A percentile compares a stretch with the other conserved stretches of the same genome.
These are phyloP conservation scores for Benthochromis sp. DNA, from an alignment of 2,113 vertebrate genomes.

Conservation along the genomic window DNA sequence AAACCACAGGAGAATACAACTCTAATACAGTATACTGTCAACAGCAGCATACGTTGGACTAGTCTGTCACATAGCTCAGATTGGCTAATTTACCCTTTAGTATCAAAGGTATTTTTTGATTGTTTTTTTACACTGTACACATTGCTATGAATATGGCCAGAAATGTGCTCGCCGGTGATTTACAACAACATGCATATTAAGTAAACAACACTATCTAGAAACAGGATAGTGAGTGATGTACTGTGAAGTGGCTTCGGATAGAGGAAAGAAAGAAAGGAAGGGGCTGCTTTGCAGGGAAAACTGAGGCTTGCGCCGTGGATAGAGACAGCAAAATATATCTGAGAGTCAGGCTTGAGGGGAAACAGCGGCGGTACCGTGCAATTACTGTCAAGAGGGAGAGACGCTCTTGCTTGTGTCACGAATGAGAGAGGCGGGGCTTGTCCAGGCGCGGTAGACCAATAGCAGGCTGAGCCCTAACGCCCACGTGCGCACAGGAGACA, in stretches of 20 bases:
- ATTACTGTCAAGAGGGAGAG: slow-evolving; percentile 70
- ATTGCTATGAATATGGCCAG: slow-evolving; percentile 28
- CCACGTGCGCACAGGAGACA: slow-evolving; percentile 90
- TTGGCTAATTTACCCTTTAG: background rate
- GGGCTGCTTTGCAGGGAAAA: background rate
- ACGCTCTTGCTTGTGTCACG: slow-evolving; percentile 74
- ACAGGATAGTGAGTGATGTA: slow-evolving; percentile 8
- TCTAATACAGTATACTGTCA: background rate
- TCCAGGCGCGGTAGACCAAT: slow-evolving; percentile 82
- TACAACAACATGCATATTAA: slow-evolving; percentile 62
- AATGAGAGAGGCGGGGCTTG: slow-evolving; percentile 59
- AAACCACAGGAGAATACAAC: background rate
- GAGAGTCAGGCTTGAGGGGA: slow-evolving; percentile 18
- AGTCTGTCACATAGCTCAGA: background rate
- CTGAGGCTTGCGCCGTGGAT: background rate
- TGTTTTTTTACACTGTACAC: slow-evolving; percentile 22
- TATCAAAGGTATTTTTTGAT: background rate
- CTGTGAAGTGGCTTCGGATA: slow-evolving; percentile 4
- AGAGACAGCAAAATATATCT: slow-evolving; percentile 30
- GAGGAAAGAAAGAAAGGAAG: background rate
- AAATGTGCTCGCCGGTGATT: slow-evolving; percentile 40
- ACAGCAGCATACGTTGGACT: background rate
- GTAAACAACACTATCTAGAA: slow-evolving; percentile 45
- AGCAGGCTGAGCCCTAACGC: slow-evolving; percentile 72
- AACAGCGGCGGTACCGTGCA: slow-evolving; percentile 1